These are phyloP conservation scores for Chironomus tentans DNA, from an alignment of 2,888 invertebrate species.

Conservation along the genomic window DNA sequence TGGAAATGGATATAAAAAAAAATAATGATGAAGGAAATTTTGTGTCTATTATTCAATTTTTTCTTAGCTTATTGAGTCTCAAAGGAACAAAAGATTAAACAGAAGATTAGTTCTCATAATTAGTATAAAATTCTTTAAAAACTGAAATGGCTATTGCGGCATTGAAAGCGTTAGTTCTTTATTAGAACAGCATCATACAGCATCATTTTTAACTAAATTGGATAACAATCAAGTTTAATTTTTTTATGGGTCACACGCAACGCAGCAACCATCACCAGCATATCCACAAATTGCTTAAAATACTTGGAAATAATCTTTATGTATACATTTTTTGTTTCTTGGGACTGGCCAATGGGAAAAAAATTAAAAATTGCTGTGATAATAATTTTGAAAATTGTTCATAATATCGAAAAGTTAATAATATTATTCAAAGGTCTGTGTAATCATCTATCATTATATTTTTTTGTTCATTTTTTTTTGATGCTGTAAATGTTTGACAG, in stretches of 20 bases:
- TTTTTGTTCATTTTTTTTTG: neutral
- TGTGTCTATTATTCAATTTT: no score
- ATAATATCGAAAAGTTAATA: slow-evolving; percentile 22
- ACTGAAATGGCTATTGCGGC: neutral
- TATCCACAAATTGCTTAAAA: slow-evolving; percentile 23
- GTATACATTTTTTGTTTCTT: neutral
- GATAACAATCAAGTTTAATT: slow-evolving; percentile 25
- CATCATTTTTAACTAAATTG: slow-evolving; percentile 24
- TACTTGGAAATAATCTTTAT: slow-evolving; percentile 5
- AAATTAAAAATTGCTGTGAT: slow-evolving; percentile 11
- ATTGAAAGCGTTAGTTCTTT: slow-evolving; percentile 11
- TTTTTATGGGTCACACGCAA: slow-evolving; percentile 25
- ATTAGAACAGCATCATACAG: slow-evolving; percentile 25
- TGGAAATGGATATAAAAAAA: no score
- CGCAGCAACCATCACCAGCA: neutral
- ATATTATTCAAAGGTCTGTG: slow-evolving; percentile 11
- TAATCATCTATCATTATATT: slow-evolving; percentile 25
- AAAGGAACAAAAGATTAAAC: no score
- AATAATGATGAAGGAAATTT: no score
- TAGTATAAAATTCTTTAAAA: no score
- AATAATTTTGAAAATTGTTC: slow-evolving; percentile 24
- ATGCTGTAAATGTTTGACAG: slow-evolving; percentile 18
- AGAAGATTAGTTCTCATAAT: no score
- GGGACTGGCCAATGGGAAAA: slow-evolving; percentile 1
- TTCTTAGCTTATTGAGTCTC: no score